These are phyloP conservation scores for Dunckerocampus dactyliophorus DNA, from an alignment of 2,113 vertebrate species.

Conservation along the genomic window DNA sequence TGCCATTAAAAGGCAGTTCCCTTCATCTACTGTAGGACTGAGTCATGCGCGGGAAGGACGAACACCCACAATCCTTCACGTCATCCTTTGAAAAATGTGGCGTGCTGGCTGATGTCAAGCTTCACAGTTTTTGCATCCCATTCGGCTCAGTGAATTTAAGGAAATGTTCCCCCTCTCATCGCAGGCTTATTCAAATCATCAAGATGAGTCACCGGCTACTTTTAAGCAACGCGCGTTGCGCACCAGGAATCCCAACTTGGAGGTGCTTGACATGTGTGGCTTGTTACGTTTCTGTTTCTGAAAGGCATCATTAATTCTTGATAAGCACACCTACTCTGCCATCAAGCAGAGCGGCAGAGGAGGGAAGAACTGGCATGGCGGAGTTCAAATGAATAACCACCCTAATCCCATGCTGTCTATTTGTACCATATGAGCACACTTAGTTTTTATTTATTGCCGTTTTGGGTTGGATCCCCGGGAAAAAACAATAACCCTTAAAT, in stretches of 20 bases:
- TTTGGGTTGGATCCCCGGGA: not conserved
- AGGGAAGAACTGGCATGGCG: constrained; percentile 7
- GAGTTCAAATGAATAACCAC: constrained; percentile 3
- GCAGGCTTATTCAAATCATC: constrained; percentile 21
- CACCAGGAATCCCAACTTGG: constrained; percentile 12
- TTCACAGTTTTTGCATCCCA: constrained; percentile 6
- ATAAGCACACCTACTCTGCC: constrained; percentile 42
- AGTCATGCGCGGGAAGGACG: constrained; percentile 9
- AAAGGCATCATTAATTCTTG: constrained; percentile 53
- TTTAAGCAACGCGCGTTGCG: constrained; percentile 21
- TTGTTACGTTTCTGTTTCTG: constrained; percentile 35
- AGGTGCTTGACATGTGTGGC: constrained; percentile 33
- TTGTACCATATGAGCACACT: constrained; percentile 1
- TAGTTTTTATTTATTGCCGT: constrained; percentile 1
- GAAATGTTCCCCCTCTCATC: constrained; percentile 16
- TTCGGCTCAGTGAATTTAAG: constrained; percentile 7
- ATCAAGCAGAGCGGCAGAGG: constrained; percentile 20
- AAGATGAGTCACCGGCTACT: constrained; percentile 50
- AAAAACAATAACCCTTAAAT: not conserved
- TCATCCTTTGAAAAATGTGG: constrained; percentile 39
- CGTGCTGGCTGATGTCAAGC: constrained; percentile 43
- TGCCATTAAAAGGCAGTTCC: constrained; percentile 12
- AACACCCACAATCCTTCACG: constrained; percentile 8
- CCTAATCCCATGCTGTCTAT: not conserved
- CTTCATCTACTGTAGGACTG: not conserved